Percentiles rank a stretch among this genome's conserved stretches.
phyloP scores from a whole-genome alignment of 1,140 invertebrate species.

The Cyrtorhinus lividipennis region DNA sequence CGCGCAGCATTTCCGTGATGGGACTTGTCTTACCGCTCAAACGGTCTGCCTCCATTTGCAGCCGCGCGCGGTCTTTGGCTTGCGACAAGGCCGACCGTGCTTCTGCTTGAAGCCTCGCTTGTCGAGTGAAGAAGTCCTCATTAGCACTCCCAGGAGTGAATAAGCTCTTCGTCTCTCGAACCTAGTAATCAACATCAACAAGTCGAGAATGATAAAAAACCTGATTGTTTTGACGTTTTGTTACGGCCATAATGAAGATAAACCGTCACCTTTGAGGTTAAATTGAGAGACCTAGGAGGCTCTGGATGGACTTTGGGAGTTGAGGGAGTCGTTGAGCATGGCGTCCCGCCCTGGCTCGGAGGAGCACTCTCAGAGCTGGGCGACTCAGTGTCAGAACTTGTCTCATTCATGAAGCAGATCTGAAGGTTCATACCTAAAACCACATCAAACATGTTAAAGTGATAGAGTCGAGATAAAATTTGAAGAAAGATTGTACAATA shows the following conservation, averaged over 20 bases:
- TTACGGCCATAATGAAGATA: neutral
- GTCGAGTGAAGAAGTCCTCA: conserved; percentile 62
- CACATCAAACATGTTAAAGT: neutral
- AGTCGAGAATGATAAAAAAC: no score
- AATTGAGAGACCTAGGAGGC: conserved; percentile 8
- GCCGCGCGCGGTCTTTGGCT: conserved; percentile 78
- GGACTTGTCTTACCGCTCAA: conserved; percentile 65
- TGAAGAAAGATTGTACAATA: neutral
- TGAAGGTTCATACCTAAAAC: conserved; percentile 75
- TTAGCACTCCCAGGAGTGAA: conserved; percentile 29
- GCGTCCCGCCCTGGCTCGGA: neutral
- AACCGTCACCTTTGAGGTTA: conserved; percentile 9
- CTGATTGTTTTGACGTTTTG: neutral
- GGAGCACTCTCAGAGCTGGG: conserved; percentile 49
- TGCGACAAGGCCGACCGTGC: conserved; percentile 78
- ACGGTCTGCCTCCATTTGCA: conserved; percentile 84
- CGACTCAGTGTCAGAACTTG: conserved; percentile 61
- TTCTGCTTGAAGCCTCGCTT: conserved; percentile 75
- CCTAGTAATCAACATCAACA: neutral
- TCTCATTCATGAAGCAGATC: conserved; percentile 92
- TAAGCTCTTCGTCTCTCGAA: neutral
- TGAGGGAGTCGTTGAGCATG: conserved; percentile 6
- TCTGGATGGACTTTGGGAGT: conserved; percentile 11
- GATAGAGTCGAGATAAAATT: neutral
- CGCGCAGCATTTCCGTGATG: conserved; percentile 67